Evolutionary conservation across 2,113 vertebrate genomes (phyloP).

Genomic region (Ascaphus truei): DNA sequence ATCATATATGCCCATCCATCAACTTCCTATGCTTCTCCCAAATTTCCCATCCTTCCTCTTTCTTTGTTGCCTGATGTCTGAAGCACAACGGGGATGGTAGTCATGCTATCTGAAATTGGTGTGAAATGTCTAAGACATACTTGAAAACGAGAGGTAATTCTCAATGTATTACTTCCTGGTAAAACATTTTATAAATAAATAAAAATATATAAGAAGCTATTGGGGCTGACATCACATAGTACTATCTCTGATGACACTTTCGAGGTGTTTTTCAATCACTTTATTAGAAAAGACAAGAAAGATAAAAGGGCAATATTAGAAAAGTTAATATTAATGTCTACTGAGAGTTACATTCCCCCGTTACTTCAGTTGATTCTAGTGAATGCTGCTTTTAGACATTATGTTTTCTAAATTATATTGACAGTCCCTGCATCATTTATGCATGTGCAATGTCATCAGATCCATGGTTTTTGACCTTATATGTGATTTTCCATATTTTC

Average conservation of each 20-base stretch:
- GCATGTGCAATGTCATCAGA: constrained; percentile 21
- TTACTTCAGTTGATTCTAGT: constrained; percentile 5
- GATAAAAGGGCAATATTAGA: not conserved
- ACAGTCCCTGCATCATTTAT: constrained; percentile 20
- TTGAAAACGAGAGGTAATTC: too few relatives aligned
- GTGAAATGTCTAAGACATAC: too few relatives aligned
- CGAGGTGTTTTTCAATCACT: not conserved
- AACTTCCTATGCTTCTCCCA: too few relatives aligned
- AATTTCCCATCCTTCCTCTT: too few relatives aligned
- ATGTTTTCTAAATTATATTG: constrained; percentile 15
- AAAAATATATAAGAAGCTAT: too few relatives aligned
- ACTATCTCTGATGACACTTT: not conserved
- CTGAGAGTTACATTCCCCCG: not conserved
- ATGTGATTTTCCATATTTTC: constrained; percentile 23
- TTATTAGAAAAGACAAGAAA: not conserved
- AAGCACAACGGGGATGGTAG: too few relatives aligned
- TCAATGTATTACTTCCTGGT: too few relatives aligned
- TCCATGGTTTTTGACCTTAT: constrained; percentile 25
- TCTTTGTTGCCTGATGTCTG: too few relatives aligned
- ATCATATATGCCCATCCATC: too few relatives aligned
- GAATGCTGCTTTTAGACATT: constrained; percentile 18
- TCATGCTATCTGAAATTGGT: too few relatives aligned
- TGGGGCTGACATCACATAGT: too few relatives aligned
- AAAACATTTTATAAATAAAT: too few relatives aligned
- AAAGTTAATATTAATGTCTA: constrained; percentile 8